phyloP scores from a whole-genome alignment of 2,797 vertebrate species.

The Vultur gryphus region DNA sequence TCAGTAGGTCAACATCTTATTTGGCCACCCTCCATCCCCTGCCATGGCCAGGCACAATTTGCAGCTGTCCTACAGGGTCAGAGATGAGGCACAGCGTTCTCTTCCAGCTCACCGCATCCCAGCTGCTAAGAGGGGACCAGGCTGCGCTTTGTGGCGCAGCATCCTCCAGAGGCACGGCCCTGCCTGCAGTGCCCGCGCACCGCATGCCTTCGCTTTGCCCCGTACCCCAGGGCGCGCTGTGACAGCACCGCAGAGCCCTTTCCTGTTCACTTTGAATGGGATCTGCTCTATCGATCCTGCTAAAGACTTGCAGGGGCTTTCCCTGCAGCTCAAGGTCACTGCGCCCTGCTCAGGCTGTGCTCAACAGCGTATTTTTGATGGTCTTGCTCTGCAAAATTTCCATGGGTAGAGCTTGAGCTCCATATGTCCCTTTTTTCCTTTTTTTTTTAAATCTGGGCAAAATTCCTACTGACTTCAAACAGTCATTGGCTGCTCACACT shows the following conservation, averaged over 20 bases:
- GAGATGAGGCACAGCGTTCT: neutral
- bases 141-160: fast-evolving
- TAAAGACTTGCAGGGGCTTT: neutral
- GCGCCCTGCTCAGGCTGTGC: neutral
- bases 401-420: neutral
- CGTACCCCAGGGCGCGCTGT: fast-evolving
- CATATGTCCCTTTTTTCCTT: neutral
- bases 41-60: neutral
- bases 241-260: neutral
- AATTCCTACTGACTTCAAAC: slow-evolving; percentile 5
- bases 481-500: neutral
- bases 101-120: neutral
- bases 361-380: neutral
- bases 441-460: neutral
- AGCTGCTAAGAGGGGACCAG: fast-evolving
- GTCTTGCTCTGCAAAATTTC: slow-evolving; percentile 13
- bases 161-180: fast-evolving
- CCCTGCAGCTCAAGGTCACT: slow-evolving; percentile 12
- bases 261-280: neutral
- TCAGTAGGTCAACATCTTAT: neutral
- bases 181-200: neutral
- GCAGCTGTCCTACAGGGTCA: neutral
- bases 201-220: neutral
- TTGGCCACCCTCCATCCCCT: neutral
- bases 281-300: neutral